These are phyloP conservation scores for Kryphioiulus occultus DNA, from an alignment of 2,888 invertebrate species.

Conservation along the genomic window DNA sequence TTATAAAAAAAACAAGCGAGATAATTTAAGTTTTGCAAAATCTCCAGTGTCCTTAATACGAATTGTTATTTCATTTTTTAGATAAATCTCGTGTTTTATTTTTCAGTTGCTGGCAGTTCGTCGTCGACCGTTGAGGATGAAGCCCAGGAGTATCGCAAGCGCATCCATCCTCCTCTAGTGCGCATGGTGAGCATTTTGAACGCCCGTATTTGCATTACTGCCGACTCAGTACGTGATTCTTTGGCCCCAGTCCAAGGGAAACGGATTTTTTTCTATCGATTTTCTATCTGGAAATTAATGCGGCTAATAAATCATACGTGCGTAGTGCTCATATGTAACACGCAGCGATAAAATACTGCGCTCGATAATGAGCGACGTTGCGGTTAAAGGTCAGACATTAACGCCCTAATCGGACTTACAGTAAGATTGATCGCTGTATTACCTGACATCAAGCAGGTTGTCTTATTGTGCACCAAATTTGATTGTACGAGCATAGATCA, in stretches of 20 bases:
- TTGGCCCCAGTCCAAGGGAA: neutral
- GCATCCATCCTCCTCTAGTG: conserved; percentile 15
- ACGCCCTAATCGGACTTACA: no score
- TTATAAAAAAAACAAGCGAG: no score
- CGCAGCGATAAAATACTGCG: neutral
- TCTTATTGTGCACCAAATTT: no score
- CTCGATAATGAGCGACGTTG: no score
- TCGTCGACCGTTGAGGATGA: neutral
- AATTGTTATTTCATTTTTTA: no score
- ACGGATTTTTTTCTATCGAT: neutral
- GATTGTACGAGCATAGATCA: no score
- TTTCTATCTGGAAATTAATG: neutral
- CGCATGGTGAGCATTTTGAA: neutral
- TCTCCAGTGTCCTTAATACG: no score
- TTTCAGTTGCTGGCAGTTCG: neutral
- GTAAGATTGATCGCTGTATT: no score
- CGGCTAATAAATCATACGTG: neutral
- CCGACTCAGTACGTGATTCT: neutral
- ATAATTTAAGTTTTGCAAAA: no score
- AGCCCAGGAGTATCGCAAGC: conserved; percentile 1
- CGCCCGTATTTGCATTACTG: neutral
- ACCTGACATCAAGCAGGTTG: no score
- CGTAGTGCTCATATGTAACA: neutral
- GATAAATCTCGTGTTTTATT: neutral
- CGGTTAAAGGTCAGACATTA: no score